These are phyloP conservation scores for Diadegma fenestrale DNA, from an alignment of 2,888 invertebrate genomes.

Conservation along the genomic window DNA sequence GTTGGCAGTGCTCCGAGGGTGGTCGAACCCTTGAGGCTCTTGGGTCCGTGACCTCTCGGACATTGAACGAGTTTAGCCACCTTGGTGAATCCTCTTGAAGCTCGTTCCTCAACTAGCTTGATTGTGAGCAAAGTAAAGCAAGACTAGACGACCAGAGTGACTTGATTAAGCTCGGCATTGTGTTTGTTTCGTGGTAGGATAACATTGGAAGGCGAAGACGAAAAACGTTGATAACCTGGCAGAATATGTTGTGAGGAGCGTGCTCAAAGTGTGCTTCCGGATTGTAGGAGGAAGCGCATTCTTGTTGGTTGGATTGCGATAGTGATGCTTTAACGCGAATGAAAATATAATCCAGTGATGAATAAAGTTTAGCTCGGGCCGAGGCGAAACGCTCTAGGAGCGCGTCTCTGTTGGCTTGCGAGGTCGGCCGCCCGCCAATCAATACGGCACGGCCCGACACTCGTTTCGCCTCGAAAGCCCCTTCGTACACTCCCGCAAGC, in stretches of 20 bases:
- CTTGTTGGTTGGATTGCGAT: not conserved
- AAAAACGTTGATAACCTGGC: too few relatives aligned
- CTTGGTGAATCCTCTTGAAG: not conserved
- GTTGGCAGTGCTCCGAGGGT: conserved; percentile 62
- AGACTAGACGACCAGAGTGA: not conserved
- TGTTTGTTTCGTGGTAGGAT: not conserved
- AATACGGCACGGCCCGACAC: conserved; percentile 73
- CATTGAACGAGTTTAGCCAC: conserved; percentile 18
- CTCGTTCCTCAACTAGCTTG: conserved; percentile 6
- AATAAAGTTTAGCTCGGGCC: conserved; percentile 36
- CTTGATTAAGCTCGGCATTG: too few relatives aligned
- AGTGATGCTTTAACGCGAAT: conserved; percentile 26
- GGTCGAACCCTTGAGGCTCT: conserved; percentile 59
- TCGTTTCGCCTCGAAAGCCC: conserved; percentile 71
- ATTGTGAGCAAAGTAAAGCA: not conserved
- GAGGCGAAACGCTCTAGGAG: conserved; percentile 43
- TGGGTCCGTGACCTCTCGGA: conserved; percentile 58
- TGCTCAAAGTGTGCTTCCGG: not conserved
- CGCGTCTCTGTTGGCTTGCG: conserved; percentile 67
- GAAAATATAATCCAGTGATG: conserved; percentile 35
- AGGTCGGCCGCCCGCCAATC: conserved; percentile 75
- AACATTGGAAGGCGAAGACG: not conserved
- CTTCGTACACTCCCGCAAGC: conserved; percentile 68
- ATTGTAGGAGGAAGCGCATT: not conserved
- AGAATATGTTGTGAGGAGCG: not conserved